Conservation (phyloP, 2,888 invertebrate species). For the Eupithecia vulgata region DNA sequence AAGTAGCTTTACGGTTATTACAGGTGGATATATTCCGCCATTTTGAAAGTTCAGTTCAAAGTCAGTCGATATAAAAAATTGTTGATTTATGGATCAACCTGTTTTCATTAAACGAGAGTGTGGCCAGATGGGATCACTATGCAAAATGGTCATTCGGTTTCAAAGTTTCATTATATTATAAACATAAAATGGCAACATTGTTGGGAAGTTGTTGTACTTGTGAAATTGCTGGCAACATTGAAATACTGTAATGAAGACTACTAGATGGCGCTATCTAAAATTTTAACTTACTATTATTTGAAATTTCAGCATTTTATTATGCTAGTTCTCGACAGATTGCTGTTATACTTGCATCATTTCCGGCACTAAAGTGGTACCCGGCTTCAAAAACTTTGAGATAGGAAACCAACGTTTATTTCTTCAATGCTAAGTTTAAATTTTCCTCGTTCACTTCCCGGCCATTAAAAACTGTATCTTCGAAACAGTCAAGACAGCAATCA, state of each 20-base stretch:
- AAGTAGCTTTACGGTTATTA: neutral
- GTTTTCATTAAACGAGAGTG: constrained; percentile 23
- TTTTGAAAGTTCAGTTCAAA: constrained; percentile 13
- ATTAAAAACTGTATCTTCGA: constrained; percentile 21
- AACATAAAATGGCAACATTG: constrained; percentile 2
- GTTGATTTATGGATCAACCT: constrained; percentile 28
- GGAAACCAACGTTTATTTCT: constrained; percentile 3
- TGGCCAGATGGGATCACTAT: constrained; percentile 10
- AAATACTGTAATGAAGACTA: neutral
- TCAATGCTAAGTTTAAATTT: neutral
- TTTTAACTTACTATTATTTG: neutral
- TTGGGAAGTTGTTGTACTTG: neutral
- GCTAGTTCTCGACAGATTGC: neutral
- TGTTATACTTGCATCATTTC: neutral
- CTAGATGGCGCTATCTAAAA: neutral
- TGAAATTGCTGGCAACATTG: neutral
- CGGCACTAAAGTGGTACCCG: neutral
- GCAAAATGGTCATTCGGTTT: neutral
- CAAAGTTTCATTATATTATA: neutral
- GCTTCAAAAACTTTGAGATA: neutral
- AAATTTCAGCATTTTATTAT: neutral
- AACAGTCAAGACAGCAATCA: constrained; percentile 30
- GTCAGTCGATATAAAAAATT: constrained; percentile 31
- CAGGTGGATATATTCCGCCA: neutral
- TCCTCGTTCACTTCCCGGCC: constrained; percentile 10